Base-by-base conservation (phyloP, 2,888 invertebrate species). In the Andrena fulva region DNA sequence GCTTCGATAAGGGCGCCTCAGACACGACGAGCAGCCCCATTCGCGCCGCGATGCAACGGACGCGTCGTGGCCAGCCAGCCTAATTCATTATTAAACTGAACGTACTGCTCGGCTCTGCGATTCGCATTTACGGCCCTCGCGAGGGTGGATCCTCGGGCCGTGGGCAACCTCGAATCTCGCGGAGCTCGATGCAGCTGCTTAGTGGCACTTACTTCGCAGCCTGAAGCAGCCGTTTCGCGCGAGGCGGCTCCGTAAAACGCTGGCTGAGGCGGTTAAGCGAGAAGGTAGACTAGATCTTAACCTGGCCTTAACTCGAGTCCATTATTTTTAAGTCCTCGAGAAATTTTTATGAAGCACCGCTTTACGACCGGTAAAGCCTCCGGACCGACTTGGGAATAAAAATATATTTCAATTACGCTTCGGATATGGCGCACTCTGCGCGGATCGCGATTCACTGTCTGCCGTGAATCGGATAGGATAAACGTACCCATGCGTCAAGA, bases 331-430 rank as follows among this genome's bases (percentile, higher is more conserved):
- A 35, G 69, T n/a, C n/a, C 42, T 33, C 48, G 20, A 20, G 52
- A 69, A 79, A 77, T 64, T 69, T 77, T 70, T 63, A 54, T 20
- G 56, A 50, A 63, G 69, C 31, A 24, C 33, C 56, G n/a, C 50
- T 79, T 79, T 70, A 77, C 50, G 54, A 70, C n/a, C n/a, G 56
- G 52, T 70, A 64, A 77, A 79, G 27, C 31, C 20, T 29, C 20
- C 20, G 4, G 1, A 29, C 12, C 24, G 5, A 33, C 66, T 20
- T 24, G 52, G 12, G 7, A 42, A 31, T 60, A 42, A 60, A 27
- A 29, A 29, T 31, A 24, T 67, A 67, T 75, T 78, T 75, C 76
- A 67, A 75, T 75, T 63, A 67, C 59, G 33, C 27, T 24, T 42
- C 8, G 31, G 42, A 67, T 48, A 31, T 8, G 31, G 7, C 20